Evolutionary conservation across 1,140 invertebrate species (phyloP).

Genomic region (Cephus cinctus): DNA sequence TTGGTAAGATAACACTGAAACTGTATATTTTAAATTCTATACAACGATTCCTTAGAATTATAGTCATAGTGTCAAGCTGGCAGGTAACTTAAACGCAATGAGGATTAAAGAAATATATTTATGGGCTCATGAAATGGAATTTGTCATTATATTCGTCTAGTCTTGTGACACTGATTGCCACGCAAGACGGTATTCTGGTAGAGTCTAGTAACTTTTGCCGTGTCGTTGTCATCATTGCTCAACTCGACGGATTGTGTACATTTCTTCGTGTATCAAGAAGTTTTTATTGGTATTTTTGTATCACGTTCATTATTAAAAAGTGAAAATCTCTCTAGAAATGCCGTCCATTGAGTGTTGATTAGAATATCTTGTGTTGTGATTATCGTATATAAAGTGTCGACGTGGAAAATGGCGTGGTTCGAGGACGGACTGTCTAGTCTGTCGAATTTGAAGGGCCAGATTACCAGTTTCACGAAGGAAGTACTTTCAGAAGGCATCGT

Average conservation of each 20-base stretch:
- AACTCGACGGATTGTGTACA: slow-evolving; percentile 19
- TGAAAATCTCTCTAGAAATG: slow-evolving; percentile 13
- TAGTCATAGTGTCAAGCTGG: too few species aligned
- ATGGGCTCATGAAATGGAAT: too few species aligned
- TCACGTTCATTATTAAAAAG: slow-evolving; percentile 10
- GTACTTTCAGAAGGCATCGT: slow-evolving; percentile 64
- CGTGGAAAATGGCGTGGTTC: slow-evolving; percentile 73
- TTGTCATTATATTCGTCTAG: too few species aligned
- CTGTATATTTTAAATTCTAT: too few species aligned
- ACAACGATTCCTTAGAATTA: too few species aligned
- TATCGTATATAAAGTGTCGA: slow-evolving; percentile 30
- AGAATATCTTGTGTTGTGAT: background rate
- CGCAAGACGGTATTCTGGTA: too few species aligned
- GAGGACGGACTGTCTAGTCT: slow-evolving; percentile 70
- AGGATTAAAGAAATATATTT: too few species aligned
- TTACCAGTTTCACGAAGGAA: slow-evolving; percentile 73
- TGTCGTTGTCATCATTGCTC: slow-evolving; percentile 17
- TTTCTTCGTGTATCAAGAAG: slow-evolving; percentile 21
- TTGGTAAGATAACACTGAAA: too few species aligned
- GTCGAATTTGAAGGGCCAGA: slow-evolving; percentile 72
- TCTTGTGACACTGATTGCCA: too few species aligned
- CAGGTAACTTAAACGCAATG: too few species aligned
- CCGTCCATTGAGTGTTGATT: slow-evolving; percentile 6
- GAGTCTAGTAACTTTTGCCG: too few species aligned
- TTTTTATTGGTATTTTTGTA: slow-evolving; percentile 23